Evolutionary conservation across 2,888 invertebrate genomes (phyloP).

Genomic region (Prenolepis imparis): DNA sequence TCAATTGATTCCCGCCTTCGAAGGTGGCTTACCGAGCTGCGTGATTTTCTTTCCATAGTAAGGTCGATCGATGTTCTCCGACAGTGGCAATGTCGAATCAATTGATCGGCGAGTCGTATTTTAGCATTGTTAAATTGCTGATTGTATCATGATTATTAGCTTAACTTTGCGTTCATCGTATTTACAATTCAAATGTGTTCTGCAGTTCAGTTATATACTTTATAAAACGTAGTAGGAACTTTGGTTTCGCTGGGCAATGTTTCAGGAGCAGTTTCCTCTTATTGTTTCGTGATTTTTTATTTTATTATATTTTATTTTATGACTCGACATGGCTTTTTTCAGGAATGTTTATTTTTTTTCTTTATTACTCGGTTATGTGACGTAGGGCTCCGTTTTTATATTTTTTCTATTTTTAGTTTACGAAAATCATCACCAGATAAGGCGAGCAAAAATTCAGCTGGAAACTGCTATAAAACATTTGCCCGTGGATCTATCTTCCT

Average conservation of each 20-base stretch:
- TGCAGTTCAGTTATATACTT: constrained; percentile 85
- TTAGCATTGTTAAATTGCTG: constrained; percentile 77
- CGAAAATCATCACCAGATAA: constrained; percentile 50
- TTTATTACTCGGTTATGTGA: constrained; percentile 26
- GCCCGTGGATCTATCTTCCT: constrained; percentile 86
- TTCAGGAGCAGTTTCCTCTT: constrained; percentile 85
- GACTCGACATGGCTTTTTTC: constrained; percentile 22
- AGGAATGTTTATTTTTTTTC: constrained; percentile 6
- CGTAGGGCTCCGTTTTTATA: constrained; percentile 24
- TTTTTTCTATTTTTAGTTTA: constrained; percentile 34
- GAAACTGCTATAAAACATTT: constrained; percentile 86
- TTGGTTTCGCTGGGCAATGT: constrained; percentile 88
- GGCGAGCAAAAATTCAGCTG: constrained; percentile 77
- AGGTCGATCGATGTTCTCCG: constrained; percentile 56
- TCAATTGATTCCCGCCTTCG: constrained; percentile 78
- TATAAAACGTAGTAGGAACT: constrained; percentile 88
- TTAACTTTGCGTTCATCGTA: constrained; percentile 81
- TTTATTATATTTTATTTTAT: constrained; percentile 21
- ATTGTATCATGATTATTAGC: constrained; percentile 85
- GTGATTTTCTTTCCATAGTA: constrained; percentile 14
- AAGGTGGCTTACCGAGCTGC: constrained; percentile 46
- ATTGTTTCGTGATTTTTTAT: constrained; percentile 48
- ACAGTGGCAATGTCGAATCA: constrained; percentile 65
- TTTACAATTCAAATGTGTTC: constrained; percentile 83
- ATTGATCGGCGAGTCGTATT: constrained; percentile 68